Base-by-base conservation (phyloP, 2,888 invertebrate genomes). In the Cryptocephalus primarius region DNA sequence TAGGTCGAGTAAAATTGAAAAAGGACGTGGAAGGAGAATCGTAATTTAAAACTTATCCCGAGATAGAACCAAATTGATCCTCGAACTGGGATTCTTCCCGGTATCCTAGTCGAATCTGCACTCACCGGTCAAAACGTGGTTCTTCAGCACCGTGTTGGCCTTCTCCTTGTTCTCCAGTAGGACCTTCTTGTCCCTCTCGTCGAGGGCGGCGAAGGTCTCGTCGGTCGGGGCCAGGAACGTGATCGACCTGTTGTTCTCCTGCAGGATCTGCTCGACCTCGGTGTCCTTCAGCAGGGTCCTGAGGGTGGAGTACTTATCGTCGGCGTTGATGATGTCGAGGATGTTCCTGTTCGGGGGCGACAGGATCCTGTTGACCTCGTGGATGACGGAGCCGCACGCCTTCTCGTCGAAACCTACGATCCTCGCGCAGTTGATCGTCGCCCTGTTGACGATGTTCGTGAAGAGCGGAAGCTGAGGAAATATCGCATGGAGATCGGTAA, bases 391-490 rank as follows among this genome's bases (percentile, higher is more conserved):
- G 46, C 82, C 82, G 57, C 85, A 85, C 33, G 80, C 78, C 59
- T 78, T 75, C 50, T 79, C 75, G 55, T 82, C 81, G 46, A 76
- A 74, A 52, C 75, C 75, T 1, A 76, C 70, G 9, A 85, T 61
- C 8, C 77, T 71, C 1, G 81, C 82, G 63, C 85, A 85, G 61
- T 85, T 83, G 0, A 80, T 78, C 1, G 83, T 82, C 1, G 79
- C 76, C 43, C 78, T 71, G 53, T 78, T 75, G 60, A 76, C 74
- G 1, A 76, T 69, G 52, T 76, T 75, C 22, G 73, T 69, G 58
- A 79, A 76, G 33, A 78, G 61, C 2, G 77, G 75, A 49, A 77
- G 68, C 72, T 73, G 52, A 42, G 68, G 64, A 44, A 46, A 36
- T 22, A n/a, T n/a, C 3, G 22, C 22, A 22, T 22, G 6, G 22